Conservation (phyloP, 2,113 vertebrate genomes). For the Leucoraja erinaceus region DNA sequence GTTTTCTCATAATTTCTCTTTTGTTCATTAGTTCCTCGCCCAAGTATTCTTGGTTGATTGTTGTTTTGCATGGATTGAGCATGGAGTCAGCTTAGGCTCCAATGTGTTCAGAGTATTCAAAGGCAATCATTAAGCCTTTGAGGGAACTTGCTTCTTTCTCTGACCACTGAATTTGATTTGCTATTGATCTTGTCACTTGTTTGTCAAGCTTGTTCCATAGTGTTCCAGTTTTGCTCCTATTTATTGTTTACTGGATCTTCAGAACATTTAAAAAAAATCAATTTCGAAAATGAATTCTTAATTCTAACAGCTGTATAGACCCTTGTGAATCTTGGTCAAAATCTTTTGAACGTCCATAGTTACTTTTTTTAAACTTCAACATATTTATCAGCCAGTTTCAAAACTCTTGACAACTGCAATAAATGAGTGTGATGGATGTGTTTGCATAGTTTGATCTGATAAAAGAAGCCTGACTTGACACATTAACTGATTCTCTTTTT, state of each 20-base stretch:
- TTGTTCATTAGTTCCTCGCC: neutral
- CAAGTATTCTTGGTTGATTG: neutral
- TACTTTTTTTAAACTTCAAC: neutral
- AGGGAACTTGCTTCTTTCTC: neutral
- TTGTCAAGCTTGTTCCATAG: neutral
- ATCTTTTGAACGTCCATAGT: neutral
- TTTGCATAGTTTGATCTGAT: fast-evolving
- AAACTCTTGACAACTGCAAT: constrained; percentile 33
- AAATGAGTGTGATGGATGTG: constrained; percentile 28
- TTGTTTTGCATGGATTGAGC: neutral
- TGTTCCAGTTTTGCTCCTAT: neutral
- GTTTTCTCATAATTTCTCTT: neutral
- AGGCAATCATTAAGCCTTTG: neutral
- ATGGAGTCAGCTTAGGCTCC: neutral
- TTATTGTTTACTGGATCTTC: neutral
- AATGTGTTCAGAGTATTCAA: neutral
- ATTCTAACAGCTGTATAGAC: neutral
- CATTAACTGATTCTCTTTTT: no score
- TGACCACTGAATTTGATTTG: neutral
- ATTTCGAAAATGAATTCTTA: neutral
- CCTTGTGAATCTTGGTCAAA: neutral
- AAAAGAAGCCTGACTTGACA: no score
- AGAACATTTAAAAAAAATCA: neutral
- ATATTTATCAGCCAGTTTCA: neutral
- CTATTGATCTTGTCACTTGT: neutral